Evolutionary conservation across 2,113 vertebrate genomes (phyloP).

Genomic region (Planiliza haematocheilus): DNA sequence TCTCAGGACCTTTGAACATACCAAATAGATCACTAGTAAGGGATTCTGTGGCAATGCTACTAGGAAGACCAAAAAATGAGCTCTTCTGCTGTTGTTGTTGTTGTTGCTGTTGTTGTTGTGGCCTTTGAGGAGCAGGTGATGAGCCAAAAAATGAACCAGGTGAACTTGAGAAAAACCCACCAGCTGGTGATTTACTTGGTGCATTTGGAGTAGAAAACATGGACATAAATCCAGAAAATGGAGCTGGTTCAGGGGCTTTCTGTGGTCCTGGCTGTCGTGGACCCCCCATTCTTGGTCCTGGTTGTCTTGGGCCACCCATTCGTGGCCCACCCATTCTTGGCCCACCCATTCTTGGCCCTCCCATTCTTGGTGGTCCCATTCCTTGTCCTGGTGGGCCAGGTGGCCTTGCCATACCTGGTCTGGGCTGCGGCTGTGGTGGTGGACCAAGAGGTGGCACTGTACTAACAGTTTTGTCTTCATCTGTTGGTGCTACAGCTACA

Average conservation of each 20-base stretch:
- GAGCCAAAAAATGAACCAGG: slow-evolving; percentile 82
- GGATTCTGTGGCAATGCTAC: slow-evolving; percentile 81
- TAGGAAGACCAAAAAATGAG: slow-evolving; percentile 88
- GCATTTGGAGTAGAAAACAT: slow-evolving; percentile 87
- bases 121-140: slow-evolving; percentile 62
- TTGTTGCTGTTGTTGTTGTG: slow-evolving; percentile 67
- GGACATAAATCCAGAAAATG: slow-evolving; percentile 93
- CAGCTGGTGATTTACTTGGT: slow-evolving; percentile 83
- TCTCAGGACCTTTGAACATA: slow-evolving; percentile 86
- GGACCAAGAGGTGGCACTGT: slow-evolving; percentile 17
- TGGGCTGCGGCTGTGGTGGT: slow-evolving; percentile 54
- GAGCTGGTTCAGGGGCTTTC: slow-evolving; percentile 81
- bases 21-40: slow-evolving; percentile 88
- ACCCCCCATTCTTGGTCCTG: slow-evolving; percentile 67
- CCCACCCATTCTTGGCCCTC: slow-evolving; percentile 52
- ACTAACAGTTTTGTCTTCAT: slow-evolving; percentile 22
- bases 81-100: slow-evolving; percentile 84
- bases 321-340: slow-evolving; percentile 34
- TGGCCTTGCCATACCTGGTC: slow-evolving; percentile 17
- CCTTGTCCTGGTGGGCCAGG: slow-evolving; percentile 42
- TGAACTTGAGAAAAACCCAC: slow-evolving; percentile 87
- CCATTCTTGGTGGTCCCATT: slow-evolving; percentile 47
- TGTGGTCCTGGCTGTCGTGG: slow-evolving; percentile 70
- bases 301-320: slow-evolving; percentile 51
- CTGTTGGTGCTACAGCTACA: slow-evolving; percentile 7